These are phyloP conservation scores for Tinea semifulvella DNA, from an alignment of 2,888 invertebrate genomes.

Conservation along the genomic window DNA sequence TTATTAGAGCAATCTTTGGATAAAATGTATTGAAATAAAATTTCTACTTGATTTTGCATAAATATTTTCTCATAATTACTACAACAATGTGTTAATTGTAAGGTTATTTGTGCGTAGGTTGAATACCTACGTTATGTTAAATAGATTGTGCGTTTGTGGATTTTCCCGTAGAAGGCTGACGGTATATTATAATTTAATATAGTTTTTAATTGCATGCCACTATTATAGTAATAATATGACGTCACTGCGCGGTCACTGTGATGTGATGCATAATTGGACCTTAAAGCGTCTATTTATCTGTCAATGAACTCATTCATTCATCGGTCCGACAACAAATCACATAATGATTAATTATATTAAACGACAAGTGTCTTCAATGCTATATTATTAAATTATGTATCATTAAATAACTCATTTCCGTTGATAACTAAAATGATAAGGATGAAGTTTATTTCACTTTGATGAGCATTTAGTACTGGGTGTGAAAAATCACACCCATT, in stretches of 20 bases:
- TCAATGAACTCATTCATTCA: not conserved
- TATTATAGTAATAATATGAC: not conserved
- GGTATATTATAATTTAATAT: not conserved
- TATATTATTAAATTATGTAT: conserved; percentile 4
- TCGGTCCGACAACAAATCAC: not conserved
- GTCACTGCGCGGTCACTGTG: too few species aligned
- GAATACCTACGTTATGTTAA: too few species aligned
- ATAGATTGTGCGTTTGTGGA: too few species aligned
- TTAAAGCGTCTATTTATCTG: not conserved
- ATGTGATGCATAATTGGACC: not conserved
- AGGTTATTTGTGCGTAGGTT: too few species aligned
- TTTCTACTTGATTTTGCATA: too few species aligned
- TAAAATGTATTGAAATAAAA: not conserved
- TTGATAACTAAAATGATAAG: not conserved
- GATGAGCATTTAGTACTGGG: too few species aligned
- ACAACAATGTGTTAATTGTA: too few species aligned
- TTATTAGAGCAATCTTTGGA: not conserved
- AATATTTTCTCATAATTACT: too few species aligned
- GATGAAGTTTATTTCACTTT: not conserved
- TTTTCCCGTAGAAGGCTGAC: not conserved
- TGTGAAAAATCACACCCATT: too few species aligned
- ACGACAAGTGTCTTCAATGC: not conserved
- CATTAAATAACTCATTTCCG: not conserved
- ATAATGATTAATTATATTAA: not conserved
- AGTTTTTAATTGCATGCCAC: not conserved